Percentiles rank a stretch among this genome's conserved stretches.
Evolutionary conservation across 2,113 vertebrate genomes (phyloP).

Genomic region (Gila orcuttii): DNA sequence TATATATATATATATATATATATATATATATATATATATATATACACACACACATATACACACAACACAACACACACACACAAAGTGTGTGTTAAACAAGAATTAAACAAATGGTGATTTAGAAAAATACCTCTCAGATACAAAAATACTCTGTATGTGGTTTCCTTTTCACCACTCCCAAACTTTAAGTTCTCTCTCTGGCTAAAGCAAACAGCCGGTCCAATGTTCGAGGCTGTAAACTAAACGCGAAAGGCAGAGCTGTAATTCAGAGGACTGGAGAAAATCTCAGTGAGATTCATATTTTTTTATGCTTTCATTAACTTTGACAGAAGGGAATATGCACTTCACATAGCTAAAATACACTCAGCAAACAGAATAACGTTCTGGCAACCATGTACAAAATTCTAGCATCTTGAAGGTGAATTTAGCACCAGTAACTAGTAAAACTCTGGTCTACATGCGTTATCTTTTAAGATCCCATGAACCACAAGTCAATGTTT

Average conservation of each 20-base stretch:
- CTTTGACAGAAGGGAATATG: not conserved
- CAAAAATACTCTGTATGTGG: constrained; percentile 1
- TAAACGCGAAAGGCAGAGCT: constrained; percentile 6
- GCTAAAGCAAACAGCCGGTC: not conserved
- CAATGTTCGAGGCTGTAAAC: constrained; percentile 7
- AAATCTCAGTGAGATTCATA: not conserved
- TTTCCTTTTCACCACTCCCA: constrained; percentile 11
- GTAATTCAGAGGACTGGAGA: not conserved
- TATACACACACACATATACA: too few species aligned
- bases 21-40: too few species aligned
- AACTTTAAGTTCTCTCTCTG: not conserved
- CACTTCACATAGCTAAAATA: not conserved
- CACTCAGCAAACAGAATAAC: not conserved
- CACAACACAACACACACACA: too few species aligned
- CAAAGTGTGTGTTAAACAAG: too few species aligned
- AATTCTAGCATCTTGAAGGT: not conserved
- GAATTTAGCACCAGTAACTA: not conserved
- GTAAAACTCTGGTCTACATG: not conserved
- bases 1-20: too few species aligned
- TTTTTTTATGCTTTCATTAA: not conserved
- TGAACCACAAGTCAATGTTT: not conserved
- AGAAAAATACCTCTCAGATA: not conserved
- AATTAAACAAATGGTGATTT: too few species aligned
- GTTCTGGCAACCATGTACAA: not conserved
- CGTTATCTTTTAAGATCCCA: not conserved